These are phyloP conservation scores for Oryzias curvinotus DNA, from an alignment of 2,113 vertebrate genomes.

Conservation along the genomic window DNA sequence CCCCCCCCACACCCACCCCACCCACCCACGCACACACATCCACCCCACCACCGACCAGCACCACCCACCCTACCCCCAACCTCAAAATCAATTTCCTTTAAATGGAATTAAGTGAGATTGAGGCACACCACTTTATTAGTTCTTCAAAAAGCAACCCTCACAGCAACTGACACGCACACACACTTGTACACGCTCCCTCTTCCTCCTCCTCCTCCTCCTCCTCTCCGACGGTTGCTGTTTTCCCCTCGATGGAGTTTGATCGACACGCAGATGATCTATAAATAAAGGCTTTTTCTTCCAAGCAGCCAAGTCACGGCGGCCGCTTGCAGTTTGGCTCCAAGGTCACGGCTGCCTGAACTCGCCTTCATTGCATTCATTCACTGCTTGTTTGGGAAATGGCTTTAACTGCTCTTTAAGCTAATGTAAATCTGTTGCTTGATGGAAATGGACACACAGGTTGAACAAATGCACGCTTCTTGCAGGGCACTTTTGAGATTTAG, in stretches of 20 bases:
- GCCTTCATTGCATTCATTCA: conserved; percentile 31
- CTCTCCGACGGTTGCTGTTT: conserved; percentile 29
- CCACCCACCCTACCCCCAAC: conserved; percentile 15
- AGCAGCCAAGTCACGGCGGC: conserved; percentile 82
- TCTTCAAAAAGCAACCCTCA: conserved; percentile 67
- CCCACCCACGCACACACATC: neutral
- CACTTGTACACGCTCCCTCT: conserved; percentile 32
- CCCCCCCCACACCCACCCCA: neutral
- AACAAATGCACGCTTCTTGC: conserved; percentile 23
- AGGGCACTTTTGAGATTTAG: neutral
- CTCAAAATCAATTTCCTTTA: conserved; percentile 79
- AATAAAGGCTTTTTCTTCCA: conserved; percentile 84
- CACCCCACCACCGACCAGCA: neutral
- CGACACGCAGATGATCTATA: conserved; percentile 90
- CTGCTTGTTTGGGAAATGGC: conserved; percentile 26
- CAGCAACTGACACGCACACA: conserved; percentile 29
- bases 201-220: neutral
- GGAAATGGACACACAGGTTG: conserved; percentile 27
- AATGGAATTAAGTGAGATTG: conserved; percentile 80
- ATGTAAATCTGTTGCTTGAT: conserved; percentile 33
- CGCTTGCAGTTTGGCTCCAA: conserved; percentile 86
- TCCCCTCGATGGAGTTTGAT: conserved; percentile 80
- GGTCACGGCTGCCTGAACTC: conserved; percentile 83
- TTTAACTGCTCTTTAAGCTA: conserved; percentile 41
- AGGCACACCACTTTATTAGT: conserved; percentile 74